Percentiles rank a stretch among this genome's conserved stretches.
These are phyloP conservation scores for Silurus glanis DNA, from an alignment of 2,113 vertebrate species.

Conservation along the genomic window DNA sequence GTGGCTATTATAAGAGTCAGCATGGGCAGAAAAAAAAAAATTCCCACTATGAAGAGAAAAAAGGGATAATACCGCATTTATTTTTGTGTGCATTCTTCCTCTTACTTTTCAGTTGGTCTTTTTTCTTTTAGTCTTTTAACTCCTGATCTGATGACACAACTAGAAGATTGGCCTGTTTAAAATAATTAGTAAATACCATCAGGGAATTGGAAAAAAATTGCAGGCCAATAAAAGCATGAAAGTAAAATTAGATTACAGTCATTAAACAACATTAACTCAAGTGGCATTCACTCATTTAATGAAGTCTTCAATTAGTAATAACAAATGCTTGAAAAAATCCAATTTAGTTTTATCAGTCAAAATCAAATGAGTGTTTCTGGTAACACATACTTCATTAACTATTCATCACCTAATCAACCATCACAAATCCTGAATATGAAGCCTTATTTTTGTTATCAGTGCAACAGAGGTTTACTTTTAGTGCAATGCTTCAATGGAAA, in stretches of 20 bases:
- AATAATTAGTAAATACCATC: constrained; percentile 7
- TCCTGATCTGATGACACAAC: neutral
- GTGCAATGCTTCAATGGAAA: constrained; percentile 16
- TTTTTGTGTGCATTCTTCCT: constrained; percentile 24
- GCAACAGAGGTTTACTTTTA: constrained; percentile 15
- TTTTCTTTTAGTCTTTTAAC: neutral
- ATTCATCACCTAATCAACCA: constrained; percentile 52
- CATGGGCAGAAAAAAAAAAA: constrained; percentile 51
- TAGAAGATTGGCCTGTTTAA: neutral
- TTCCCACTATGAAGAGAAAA: constrained; percentile 30
- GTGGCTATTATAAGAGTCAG: constrained; percentile 50
- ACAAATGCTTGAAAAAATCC: constrained; percentile 52
- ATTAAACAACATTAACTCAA: constrained; percentile 61
- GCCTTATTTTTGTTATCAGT: constrained; percentile 31
- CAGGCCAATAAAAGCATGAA: constrained; percentile 21
- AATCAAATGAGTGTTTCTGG: constrained; percentile 54
- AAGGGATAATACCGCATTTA: constrained; percentile 35
- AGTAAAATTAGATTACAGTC: constrained; percentile 48
- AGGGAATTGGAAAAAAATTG: neutral
- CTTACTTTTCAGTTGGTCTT: neutral
- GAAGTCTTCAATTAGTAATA: constrained; percentile 59
- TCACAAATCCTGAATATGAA: constrained; percentile 38
- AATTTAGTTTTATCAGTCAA: constrained; percentile 50
- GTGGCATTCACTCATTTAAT: constrained; percentile 50
- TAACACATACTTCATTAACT: constrained; percentile 51